Evolutionary conservation across 2,113 vertebrate genomes (phyloP), one percentile per base, ranked within the genome.

Genomic region (Lethenteron camtschaticum): DNA sequence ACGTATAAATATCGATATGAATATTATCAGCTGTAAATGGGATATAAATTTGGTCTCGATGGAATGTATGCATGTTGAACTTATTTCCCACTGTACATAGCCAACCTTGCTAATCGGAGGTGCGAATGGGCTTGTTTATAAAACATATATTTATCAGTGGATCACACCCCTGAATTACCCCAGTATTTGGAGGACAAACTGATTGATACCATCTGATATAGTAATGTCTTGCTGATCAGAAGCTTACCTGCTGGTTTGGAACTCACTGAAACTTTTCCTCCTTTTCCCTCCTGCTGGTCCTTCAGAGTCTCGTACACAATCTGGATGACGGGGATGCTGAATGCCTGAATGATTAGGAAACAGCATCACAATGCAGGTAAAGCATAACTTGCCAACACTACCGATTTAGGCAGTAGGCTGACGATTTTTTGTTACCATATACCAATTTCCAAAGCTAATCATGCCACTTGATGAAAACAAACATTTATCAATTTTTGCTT

Each of bases 221-320:
- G 63, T 9, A 24, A 24, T 9, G n/a, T 16, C 63, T n/a, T 66
- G n/a, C n/a, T 9, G n/a, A 11, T 16, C 63, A 16, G n/a, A 66
- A 66, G 66, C 68, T 58, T 76, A 99, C 94, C 83, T 71, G 82
- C 77, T 72, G 87, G 88, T 70, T 90, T 87, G 0, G 90, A 86
- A 79, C 94, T 96, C 72, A 99, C 76, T 1, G 86, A 77, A 2
- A 87, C 75, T 79, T 87, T 88, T 56, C 92, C 89, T 72, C 81
- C 90, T 77, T 90, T 96, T 71, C 92, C 94, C 81, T 97, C 92
- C 77, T 89, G 86, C 57, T 92, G 85, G 72, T 99, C 94, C 72
- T 90, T 96, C 71, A 99, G 78, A 0, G 94, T 99, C 78, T 99
- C 94, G 70, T 95, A 96, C 58, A 97, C 94, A 56, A 97, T 94